Percentiles rank a stretch among this genome's conserved stretches.
Conservation (phyloP, 2,113 vertebrate genomes). For the Elephas maximus region DNA sequence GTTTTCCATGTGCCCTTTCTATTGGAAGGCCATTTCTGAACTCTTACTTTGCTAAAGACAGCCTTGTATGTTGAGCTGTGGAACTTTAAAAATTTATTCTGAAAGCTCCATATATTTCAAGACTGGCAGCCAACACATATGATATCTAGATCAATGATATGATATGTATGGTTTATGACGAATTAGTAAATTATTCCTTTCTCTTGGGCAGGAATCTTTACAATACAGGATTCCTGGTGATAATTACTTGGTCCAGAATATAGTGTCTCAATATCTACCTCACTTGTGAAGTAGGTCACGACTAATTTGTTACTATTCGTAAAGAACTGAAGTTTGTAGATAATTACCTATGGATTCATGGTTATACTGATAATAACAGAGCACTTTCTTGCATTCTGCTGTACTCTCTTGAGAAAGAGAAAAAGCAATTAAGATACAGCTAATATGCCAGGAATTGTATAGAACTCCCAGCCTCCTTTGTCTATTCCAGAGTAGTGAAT, state of each 20-base stretch:
- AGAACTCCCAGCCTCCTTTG: neutral
- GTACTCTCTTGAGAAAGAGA: slow-evolving; percentile 44
- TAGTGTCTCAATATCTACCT: neutral
- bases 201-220: slow-evolving; percentile 27
- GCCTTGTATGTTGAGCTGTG: neutral
- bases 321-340: slow-evolving; percentile 50
- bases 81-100: neutral
- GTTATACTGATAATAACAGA: slow-evolving; percentile 64
- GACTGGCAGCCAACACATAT: neutral
- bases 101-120: slow-evolving; percentile 41
- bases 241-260: slow-evolving; percentile 2
- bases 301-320: slow-evolving; percentile 55
- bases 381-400: slow-evolving; percentile 46
- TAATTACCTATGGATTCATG: slow-evolving; percentile 70
- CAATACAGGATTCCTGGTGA: neutral
- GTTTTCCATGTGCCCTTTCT: neutral
- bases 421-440: slow-evolving; percentile 72
- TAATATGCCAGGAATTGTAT: neutral
- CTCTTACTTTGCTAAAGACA: neutral
- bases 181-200: slow-evolving; percentile 55
- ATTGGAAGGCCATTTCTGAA: slow-evolving; percentile 35
- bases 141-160: neutral
- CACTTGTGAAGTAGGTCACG: slow-evolving; percentile 35
- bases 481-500: neutral
- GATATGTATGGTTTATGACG: slow-evolving; percentile 45